Evolutionary conservation across 2,113 vertebrate species (phyloP), one percentile per base, ranked within the genome.

Genomic region (Scortum barcoo): DNA sequence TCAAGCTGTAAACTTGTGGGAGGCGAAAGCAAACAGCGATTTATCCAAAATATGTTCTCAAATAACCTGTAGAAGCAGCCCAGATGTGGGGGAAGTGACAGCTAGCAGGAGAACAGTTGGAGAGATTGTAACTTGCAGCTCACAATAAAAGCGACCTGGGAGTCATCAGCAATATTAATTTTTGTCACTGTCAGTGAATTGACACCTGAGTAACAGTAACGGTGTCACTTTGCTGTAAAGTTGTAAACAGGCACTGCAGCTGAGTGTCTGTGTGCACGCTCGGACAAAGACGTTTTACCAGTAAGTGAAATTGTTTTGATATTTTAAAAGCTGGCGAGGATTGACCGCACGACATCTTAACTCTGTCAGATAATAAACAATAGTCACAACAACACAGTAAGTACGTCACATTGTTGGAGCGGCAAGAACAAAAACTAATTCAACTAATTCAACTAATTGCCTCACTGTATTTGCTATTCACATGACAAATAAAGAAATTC

Each of bases 1-100:
- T 46, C 63, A 22, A 67, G 14, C 33, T 50, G 42, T 33, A 30
- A 83, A 76, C 24, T 44, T 33, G 22, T 22, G 50, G 42, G 30
- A 80, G 24, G 12, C n/a, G 42, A 72, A 71, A 66, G 30, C 13
- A 65, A 77, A 40, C 17, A 30, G 4, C 5, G 51, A 36, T 13
- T 68, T 26, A 26, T 56, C n/a, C 8, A 5, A 38, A 40, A 19
- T 40, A 16, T 8, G 0, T 44, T 40, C 56, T 7, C 44, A 69
- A 84, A 84, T 58, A 77, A 68, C 8, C 28, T 30, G 24, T 48
- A 28, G 46, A 69, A 73, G 44, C 24, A 69, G 54, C 51, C 40
- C 5, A 22, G 38, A 50, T 24, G 26, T 44, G 12, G 16, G 12
- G 28, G 54, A 40, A 40, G 56, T 42, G 66, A 84, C 58, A 62